Evolutionary conservation across 2,113 vertebrate genomes (phyloP), one percentile per base, ranked within the genome.

Genomic region (Caranx melampygus): DNA sequence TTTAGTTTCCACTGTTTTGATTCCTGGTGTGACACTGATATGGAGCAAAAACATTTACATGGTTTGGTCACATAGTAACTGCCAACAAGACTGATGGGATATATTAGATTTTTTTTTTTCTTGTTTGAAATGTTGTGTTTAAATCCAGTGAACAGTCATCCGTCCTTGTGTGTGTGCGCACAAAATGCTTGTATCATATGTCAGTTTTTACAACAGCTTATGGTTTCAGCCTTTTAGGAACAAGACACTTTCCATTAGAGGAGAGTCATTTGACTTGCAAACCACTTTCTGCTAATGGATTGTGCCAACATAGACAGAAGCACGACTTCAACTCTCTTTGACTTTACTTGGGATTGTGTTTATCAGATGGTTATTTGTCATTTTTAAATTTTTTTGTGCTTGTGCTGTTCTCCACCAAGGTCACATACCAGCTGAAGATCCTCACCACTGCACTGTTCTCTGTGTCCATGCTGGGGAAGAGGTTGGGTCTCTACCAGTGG

Each of bases 371-470:
- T 20, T 18, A 20, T 58, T 66, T 8, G 7, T 34, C 10, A 9
- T 26, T 34, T 40, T 72, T 52, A 11, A 33, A 16, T 26, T n/a
- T 1, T 44, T 11, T 31, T 60, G 20, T 63, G 10, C 64, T 52
- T 70, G 21, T 86, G 15, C 20, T 71, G 37, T 49, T 47, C 57
- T 58, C 7, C 31, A 86, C 89, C 42, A 84, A 99, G 98, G 97
- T 99, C 82, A 99, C 98, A 0, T 99, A 99, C 84, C 98, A 99
- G 89, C 83, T 99, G 91, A 99, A 99, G 95, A 99, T 99, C 91
- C 96, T 99, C 77, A 99, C 98, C 57, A 99, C 98, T 1, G 97
- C 98, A 0, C 91, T 99, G 63, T 99, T 99, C 93, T 98, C 98
- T 6, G 96, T 99, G 76, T 97, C 95, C 52, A 99, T 99, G 97